These are phyloP conservation scores for Mythimna lalbum DNA, from an alignment of 2,888 invertebrate genomes.

Conservation along the genomic window DNA sequence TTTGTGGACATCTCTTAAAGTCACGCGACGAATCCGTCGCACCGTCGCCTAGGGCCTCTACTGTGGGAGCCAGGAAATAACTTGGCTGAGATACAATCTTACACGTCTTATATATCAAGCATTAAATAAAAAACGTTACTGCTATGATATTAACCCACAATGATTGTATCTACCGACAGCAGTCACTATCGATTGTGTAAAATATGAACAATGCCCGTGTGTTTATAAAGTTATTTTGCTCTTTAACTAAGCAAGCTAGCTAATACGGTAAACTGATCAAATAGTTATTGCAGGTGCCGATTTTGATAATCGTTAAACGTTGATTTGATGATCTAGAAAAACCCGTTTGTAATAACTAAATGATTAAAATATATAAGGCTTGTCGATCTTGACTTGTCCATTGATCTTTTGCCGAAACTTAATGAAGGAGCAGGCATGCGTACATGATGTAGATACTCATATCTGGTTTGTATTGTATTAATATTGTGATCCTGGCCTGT, in stretches of 20 bases:
- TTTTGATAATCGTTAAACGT: conserved; percentile 28
- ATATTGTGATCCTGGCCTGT: background rate
- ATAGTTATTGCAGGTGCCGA: conserved; percentile 56
- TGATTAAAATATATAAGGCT: background rate
- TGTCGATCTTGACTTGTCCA: background rate
- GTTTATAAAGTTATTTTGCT: conserved; percentile 54
- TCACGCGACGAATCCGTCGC: too few species aligned
- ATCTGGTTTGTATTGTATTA: background rate
- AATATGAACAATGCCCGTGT: conserved; percentile 57
- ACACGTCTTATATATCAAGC: conserved; percentile 17
- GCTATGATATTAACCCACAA: conserved; percentile 60
- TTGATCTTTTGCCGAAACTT: background rate
- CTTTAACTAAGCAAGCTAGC: conserved; percentile 38
- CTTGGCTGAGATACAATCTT: conserved; percentile 28
- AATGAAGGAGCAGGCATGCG: background rate
- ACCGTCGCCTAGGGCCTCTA: too few species aligned
- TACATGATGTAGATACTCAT: background rate
- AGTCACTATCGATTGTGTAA: conserved; percentile 56
- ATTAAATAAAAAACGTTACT: conserved; percentile 40
- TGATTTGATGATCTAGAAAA: conserved; percentile 5
- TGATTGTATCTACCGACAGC: conserved; percentile 49
- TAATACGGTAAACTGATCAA: conserved; percentile 48
- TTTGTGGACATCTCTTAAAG: too few species aligned
- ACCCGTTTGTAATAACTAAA: conserved; percentile 5
- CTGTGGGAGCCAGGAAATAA: background rate